Evolutionary conservation across 2,888 invertebrate genomes (phyloP).

Genomic region (Trichogramma dendrolimi): DNA sequence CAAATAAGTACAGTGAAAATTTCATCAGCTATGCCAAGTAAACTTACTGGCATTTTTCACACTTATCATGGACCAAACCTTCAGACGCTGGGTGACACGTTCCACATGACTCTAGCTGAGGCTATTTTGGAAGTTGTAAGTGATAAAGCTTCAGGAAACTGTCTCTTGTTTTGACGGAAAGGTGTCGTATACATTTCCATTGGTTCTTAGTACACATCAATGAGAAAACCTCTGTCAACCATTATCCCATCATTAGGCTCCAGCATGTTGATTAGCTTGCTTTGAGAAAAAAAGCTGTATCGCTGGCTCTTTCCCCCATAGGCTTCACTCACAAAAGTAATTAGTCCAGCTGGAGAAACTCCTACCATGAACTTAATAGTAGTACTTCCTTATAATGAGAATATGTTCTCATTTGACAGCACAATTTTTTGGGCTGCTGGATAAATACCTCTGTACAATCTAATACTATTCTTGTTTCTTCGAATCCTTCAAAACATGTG

Average conservation of each 20-base stretch:
- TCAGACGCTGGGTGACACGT: no score
- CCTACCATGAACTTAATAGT: slow-evolving; percentile 36
- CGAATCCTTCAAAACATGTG: no score
- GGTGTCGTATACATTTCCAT: slow-evolving; percentile 24
- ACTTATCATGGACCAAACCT: no score
- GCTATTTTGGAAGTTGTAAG: slow-evolving; percentile 22
- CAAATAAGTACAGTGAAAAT: no score
- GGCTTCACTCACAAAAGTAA: slow-evolving; percentile 32
- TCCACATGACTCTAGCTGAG: slow-evolving; percentile 28
- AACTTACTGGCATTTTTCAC: no score
- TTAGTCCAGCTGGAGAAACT: slow-evolving; percentile 34
- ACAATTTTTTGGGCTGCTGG: slow-evolving; percentile 31
- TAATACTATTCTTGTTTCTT: slow-evolving; percentile 31
- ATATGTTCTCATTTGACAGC: slow-evolving; percentile 31
- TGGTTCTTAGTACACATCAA: slow-evolving; percentile 23
- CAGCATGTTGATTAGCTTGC: slow-evolving; percentile 18
- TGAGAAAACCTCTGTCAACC: slow-evolving; percentile 30
- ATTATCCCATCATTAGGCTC: slow-evolving; percentile 32
- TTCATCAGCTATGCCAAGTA: no score
- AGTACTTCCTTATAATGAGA: slow-evolving; percentile 30
- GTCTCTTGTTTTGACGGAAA: slow-evolving; percentile 26
- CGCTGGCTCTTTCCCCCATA: slow-evolving; percentile 35
- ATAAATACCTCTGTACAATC: slow-evolving; percentile 36
- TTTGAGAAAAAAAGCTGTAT: slow-evolving; percentile 31
- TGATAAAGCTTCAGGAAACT: slow-evolving; percentile 25